Evolutionary conservation across 2,888 invertebrate genomes (phyloP), one percentile per base, ranked within the genome.

Genomic region (Kryphioiulus occultus): DNA sequence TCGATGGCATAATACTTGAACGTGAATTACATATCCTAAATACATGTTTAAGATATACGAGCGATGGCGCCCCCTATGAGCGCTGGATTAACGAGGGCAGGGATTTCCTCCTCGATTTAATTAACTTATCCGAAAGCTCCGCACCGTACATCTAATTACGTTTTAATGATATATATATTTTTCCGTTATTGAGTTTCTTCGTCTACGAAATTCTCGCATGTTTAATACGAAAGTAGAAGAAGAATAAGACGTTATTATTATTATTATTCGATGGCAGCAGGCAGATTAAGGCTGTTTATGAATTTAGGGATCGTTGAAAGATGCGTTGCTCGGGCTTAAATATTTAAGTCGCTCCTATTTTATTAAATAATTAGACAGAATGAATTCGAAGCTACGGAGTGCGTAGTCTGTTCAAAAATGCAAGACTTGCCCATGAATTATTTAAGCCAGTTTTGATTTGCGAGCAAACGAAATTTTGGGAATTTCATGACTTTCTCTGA

Each of bases 361-460:
- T 78, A 30, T 78, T 78, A 78, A 78, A 78, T 78, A 78, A 78
- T 78, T 78, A 78, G n/a, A n/a, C n/a, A n/a, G 78, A 30, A 15
- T 15, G 78, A 78, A 10, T 30, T 9, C 12, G 30, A 26, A 53
- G 42, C n/a, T 7, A 59, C n/a, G n/a, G n/a, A n/a, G n/a, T n/a
- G n/a, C 78, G 26, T 78, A 30, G 78, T 30, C 78, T 78, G 12
- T 17, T 78, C 30, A 78, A 78, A 78, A 78, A 78, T 78, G 15
- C 30, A 30, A 30, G 30, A 30, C 78, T 26, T 15, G 9, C 7
- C 0, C 15, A 7, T 78, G 10, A 78, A 78, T 78, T 78, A 78
- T 78, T 78, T 78, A 78, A 12, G 78, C 1, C 30, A 12, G 9
- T 78, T 15, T 44, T 44, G 44, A 15, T 35, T 35, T 35, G 35